These are phyloP conservation scores for Melopsittacus undulatus DNA, from an alignment of 2,797 vertebrate species.

Conservation along the genomic window DNA sequence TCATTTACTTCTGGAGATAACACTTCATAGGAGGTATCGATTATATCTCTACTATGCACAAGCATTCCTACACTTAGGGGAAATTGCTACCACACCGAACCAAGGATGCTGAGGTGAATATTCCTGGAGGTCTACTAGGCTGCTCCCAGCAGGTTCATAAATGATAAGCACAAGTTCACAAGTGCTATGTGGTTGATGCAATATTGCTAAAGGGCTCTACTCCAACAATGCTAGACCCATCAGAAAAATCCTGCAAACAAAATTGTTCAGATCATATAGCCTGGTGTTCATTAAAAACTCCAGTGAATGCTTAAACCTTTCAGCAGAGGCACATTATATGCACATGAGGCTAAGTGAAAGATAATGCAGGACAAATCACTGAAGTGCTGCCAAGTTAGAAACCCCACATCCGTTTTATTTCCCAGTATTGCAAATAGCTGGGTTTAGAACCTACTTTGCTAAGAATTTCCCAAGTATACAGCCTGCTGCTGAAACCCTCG, in stretches of 20 bases:
- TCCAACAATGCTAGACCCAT: neutral
- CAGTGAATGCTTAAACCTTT: neutral
- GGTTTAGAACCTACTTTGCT: neutral
- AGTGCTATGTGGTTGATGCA: neutral
- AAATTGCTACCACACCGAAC: neutral
- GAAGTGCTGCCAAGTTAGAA: neutral
- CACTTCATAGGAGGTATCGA: neutral
- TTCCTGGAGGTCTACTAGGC: neutral
- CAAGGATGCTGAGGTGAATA: neutral
- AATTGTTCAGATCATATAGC: neutral
- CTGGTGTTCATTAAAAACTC: neutral
- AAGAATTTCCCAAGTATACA: neutral
- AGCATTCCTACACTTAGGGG: neutral
- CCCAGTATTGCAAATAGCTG: neutral
- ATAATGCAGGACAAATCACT: neutral
- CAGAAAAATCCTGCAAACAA: neutral
- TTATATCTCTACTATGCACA: neutral
- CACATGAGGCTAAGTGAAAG: neutral
- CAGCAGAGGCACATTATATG: neutral
- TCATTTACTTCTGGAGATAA: neutral
- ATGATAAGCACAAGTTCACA: accelerated
- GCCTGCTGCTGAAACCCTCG: neutral
- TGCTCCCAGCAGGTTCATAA: neutral
- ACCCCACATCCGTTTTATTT: neutral
- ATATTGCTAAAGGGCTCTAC: neutral